A percentile compares a stretch with the other conserved stretches of the same genome.
Conservation (phyloP, 1,140 invertebrate genomes). For the Rhagoletis zephyria region DNA sequence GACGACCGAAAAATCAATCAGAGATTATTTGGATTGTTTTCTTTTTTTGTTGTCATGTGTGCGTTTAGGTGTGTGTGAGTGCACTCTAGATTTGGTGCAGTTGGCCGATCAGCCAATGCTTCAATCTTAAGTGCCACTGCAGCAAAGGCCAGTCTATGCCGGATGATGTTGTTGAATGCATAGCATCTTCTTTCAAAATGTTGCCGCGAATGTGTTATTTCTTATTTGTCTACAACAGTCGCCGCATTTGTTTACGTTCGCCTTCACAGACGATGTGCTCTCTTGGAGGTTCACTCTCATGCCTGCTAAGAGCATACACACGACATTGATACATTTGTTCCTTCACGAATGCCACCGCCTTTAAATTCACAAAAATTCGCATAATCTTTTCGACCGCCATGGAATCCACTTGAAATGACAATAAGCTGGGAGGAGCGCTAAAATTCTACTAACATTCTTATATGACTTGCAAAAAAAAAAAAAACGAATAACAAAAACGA, state of each 20-base stretch:
- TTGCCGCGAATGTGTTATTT: background rate
- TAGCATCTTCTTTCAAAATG: background rate
- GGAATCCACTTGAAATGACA: background rate
- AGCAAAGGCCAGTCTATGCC: background rate
- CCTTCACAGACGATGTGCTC: background rate
- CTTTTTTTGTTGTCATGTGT: background rate
- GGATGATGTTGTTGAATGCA: background rate
- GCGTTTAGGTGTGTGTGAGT: background rate
- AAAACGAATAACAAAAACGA: background rate
- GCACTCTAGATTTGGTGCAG: constrained; percentile 1
- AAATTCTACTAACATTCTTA: background rate
- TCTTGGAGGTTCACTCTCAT: background rate
- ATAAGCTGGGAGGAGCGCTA: background rate
- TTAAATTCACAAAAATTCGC: background rate
- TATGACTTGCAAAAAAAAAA: background rate
- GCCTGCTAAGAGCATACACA: background rate
- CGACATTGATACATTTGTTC: too few species aligned
- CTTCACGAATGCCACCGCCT: background rate
- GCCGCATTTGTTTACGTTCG: background rate
- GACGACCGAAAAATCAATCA: constrained; percentile 50
- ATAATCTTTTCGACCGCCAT: constrained; percentile 19
- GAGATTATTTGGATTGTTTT: constrained; percentile 32
- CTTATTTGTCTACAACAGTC: background rate
- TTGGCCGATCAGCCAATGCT: constrained; percentile 18
- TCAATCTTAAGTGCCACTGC: constrained; percentile 22